Percentiles rank a stretch among this genome's conserved stretches.
These are phyloP conservation scores for Saturnia japonica DNA, from an alignment of 2,888 invertebrate species.

Conservation along the genomic window DNA sequence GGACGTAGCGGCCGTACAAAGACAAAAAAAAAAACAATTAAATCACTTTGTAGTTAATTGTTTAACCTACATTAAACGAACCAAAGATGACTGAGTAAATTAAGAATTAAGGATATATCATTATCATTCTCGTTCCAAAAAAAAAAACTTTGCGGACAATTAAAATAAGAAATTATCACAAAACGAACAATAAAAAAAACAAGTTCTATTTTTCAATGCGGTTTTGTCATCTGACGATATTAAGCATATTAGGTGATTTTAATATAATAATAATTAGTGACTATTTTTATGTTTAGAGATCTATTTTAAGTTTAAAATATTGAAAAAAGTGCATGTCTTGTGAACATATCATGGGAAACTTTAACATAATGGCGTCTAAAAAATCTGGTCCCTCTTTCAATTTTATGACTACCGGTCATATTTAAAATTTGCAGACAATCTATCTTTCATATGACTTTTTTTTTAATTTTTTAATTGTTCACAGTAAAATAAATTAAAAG, in stretches of 20 bases:
- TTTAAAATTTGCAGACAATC: too few relatives aligned
- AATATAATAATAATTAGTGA: too few relatives aligned
- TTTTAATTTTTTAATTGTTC: too few relatives aligned
- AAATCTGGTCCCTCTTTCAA: too few relatives aligned
- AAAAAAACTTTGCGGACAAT: background rate
- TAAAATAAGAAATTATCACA: background rate
- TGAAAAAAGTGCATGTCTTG: background rate
- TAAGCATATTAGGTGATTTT: too few relatives aligned
- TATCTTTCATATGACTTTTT: too few relatives aligned
- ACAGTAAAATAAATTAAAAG: too few relatives aligned
- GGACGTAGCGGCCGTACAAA: conserved; percentile 17
- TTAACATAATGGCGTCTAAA: too few relatives aligned
- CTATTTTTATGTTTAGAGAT: background rate
- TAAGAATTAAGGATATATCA: background rate
- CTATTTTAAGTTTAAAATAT: background rate
- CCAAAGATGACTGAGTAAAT: background rate
- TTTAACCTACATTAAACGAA: conserved; percentile 15
- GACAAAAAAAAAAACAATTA: conserved; percentile 20
- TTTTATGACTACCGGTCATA: too few relatives aligned
- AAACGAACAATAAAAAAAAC: background rate
- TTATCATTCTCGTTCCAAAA: background rate
- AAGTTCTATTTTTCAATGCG: background rate
- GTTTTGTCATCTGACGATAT: background rate
- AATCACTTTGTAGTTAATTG: conserved; percentile 21
- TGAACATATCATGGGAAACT: too few relatives aligned